phyloP scores from a whole-genome alignment of 35 echinoderm and acorn worm species.

The Acanthaster planci region DNA sequence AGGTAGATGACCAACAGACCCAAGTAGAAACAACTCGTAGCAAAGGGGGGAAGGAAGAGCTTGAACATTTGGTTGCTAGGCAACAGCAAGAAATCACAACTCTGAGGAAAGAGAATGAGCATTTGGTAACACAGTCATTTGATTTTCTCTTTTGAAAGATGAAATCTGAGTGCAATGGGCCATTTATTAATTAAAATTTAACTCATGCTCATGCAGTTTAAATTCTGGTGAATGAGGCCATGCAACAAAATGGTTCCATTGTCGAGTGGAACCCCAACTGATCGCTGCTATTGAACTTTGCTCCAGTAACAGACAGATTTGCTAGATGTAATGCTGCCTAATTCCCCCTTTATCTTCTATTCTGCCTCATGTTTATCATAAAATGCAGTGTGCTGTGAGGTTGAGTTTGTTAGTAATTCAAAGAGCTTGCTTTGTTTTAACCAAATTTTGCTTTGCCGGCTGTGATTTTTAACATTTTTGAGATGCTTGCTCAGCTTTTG shows the following conservation, averaged over 20 bases:
- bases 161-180: too few relatives aligned
- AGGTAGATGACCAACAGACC: not conserved
- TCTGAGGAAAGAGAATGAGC: not conserved
- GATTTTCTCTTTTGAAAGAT: not conserved
- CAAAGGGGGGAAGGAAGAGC: not conserved
- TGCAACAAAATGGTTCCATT: not conserved
- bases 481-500: not conserved
- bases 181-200: too few relatives aligned
- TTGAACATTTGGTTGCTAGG: not conserved
- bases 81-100: not conserved
- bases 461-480: not conserved
- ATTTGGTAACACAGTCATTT: not conserved
- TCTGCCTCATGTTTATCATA: not conserved
- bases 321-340: not conserved
- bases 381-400: not conserved
- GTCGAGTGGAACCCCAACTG: not conserved
- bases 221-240: not conserved
- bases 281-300: constrained; percentile 5
- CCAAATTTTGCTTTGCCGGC: not conserved
- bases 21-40: not conserved
- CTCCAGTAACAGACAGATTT: not conserved
- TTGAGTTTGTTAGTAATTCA: not conserved
- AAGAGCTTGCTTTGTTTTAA: not conserved
- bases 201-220: too few relatives aligned
- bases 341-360: not conserved